Base-by-base conservation (phyloP, 2,113 vertebrate genomes). In the Nicator chloris region DNA sequence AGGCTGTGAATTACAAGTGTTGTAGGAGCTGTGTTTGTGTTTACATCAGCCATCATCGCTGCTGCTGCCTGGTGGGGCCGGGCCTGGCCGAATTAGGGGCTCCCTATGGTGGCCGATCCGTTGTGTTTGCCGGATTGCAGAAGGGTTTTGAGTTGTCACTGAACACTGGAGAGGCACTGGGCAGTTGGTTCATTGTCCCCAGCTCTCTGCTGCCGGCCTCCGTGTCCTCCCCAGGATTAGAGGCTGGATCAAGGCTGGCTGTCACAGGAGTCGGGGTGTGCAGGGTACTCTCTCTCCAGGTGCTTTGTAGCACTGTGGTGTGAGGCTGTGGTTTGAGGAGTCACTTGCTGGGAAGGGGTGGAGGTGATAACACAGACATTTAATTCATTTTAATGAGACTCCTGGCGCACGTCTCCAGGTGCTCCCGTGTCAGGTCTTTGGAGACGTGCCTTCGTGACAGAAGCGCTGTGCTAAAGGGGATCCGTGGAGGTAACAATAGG, bases 401-500 rank as follows among this genome's bases (percentile, higher is more conserved):
- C 73, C 49, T 0, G 18, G 80, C 2, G 0, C 49, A 54, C 18
- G 78, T 49, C 60, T 92, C 7, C 40, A 63, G 84, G 87, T 70
- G 90, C 90, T 83, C 21, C 37, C 0, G 5, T 93, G 95, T 93
- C 92, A 78, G 76, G 71, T 35, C 94, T 96, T 92, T 61, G 76
- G 92, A 95, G 93, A 88, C 73, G 84, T 39, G 91, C 95, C 82
- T 95, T 91, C 86, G 85, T 95, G 94, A 94, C 90, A 95, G 92
- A 71, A 90, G 72, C 4, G 2, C 5, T 9, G 51, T 0, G 8
- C 94, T 92, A 88, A 93, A 88, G 80, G 86, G 88, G 86, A 82
- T 51, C 94, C 0, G 8, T 2, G 6, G 72, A 86, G 93, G 87
- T 92, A 95, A 96, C 90, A 93, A 93, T 88, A 35, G 88, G 76